These are phyloP conservation scores for Bacillus rossius DNA, from an alignment of 1,140 invertebrate species.

Conservation along the genomic window DNA sequence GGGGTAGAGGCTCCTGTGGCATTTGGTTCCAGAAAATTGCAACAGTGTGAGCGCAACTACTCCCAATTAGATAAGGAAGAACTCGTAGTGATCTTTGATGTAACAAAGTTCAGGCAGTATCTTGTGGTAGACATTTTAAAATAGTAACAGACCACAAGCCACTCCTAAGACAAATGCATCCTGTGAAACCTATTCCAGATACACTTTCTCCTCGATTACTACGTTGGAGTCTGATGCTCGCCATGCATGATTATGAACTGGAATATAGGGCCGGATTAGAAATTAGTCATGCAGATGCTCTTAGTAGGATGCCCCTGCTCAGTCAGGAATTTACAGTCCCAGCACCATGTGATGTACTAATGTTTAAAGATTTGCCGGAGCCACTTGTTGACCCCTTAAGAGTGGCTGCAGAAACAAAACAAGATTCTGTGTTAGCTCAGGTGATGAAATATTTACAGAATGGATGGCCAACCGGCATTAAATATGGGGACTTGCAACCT, in stretches of 20 bases:
- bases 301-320: conserved; percentile 18
- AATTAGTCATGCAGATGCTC: conserved; percentile 19
- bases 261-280: conserved; percentile 16
- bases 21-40: too few relatives aligned
- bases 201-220: conserved; percentile 26
- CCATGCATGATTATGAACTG: conserved; percentile 20
- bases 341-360: background rate
- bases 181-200: conserved; percentile 22
- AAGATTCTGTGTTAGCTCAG: conserved; percentile 1
- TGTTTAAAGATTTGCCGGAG: conserved; percentile 16
- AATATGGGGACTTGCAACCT: background rate
- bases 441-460: conserved; percentile 2
- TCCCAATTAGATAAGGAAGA: too few relatives aligned
- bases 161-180: conserved; percentile 28
- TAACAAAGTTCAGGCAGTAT: too few relatives aligned
- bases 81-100: too few relatives aligned
- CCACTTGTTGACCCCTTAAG: background rate
- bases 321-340: too few relatives aligned
- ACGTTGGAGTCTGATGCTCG: conserved; percentile 18
- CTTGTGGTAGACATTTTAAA: too few relatives aligned
- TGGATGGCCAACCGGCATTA: conserved; percentile 6
- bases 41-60: too few relatives aligned
- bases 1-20: too few relatives aligned
- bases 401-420: conserved; percentile 1
- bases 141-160: conserved; percentile 42